Base-by-base conservation (phyloP, 2,888 invertebrate species). In the Fissipunctia ypsillon region DNA sequence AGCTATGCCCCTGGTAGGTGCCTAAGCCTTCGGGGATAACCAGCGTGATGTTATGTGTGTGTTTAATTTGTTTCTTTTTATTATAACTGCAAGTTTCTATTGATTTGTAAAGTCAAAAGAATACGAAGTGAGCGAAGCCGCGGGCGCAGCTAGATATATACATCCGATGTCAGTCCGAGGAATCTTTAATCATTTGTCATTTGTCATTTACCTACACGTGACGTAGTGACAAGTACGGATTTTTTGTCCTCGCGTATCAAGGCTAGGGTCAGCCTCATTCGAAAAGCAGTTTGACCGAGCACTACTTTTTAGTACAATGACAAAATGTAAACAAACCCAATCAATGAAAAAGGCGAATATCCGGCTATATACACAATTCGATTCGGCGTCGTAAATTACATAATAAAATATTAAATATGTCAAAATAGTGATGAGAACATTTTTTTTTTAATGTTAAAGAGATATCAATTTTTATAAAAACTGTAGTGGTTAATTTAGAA, bases 111-210 rank as follows among this genome's bases (percentile, higher is more conserved):
- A 31, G 7, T n/a, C 2, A 25, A 25, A 56, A 22, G 3, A 35
- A 35, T 22, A 22, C 12, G 6, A n/a, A 25, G 3, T 5, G 19
- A 35, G 25, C 14, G 9, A 35, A 48, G 16, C 25, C 25, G 3
- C 16, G 25, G 2, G 10, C 9, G 10, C n/a, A 25, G 35, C 35
- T 38, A 38, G 2, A 67, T 28, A 50, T n/a, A 57, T 19, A 63
- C 56, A 65, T 66, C 43, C 28, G 28, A 60, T 67, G 70, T 41
- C 43, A 38, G n/a, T 76, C 35, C 59, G 45, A 56, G 52, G 69
- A 73, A 76, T 70, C 69, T 69, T 28, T 25, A 45, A 84, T 85
- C 69, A 81, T 83, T 74, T 73, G 57, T 76, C 72, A 71, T 69
- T 35, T 76, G 57, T 76, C 72, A 71, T 69, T 35, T 76, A 60